Evolutionary conservation across 2,113 vertebrate species (phyloP).

Genomic region (Paramisgurnus dabryanus): DNA sequence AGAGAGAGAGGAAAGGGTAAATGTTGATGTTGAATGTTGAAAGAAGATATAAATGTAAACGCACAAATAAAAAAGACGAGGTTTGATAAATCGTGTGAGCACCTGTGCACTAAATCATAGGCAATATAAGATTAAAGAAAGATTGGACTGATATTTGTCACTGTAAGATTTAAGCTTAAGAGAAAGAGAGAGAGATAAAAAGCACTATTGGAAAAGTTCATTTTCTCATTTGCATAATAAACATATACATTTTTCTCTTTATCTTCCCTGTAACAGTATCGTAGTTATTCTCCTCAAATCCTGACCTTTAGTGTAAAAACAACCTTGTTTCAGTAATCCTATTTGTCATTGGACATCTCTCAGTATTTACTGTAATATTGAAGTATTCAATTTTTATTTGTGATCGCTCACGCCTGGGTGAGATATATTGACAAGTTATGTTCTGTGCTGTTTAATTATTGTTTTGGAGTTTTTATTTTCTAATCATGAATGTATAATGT

Average conservation of each 20-base stretch:
- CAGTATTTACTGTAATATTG: constrained; percentile 63
- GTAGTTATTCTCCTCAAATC: constrained; percentile 65
- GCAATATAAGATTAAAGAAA: constrained; percentile 34
- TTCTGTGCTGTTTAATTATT: constrained; percentile 71
- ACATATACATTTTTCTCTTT: constrained; percentile 61
- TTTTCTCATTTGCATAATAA: constrained; percentile 59
- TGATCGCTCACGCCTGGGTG: constrained; percentile 65
- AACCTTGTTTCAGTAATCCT: constrained; percentile 46
- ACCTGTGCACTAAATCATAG: constrained; percentile 28
- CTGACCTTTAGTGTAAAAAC: constrained; percentile 60
- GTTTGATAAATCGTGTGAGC: constrained; percentile 20
- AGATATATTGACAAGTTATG: constrained; percentile 68
- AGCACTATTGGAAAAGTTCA: constrained; percentile 48
- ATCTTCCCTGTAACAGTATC: constrained; percentile 64
- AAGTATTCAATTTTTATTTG: constrained; percentile 62
- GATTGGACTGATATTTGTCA: constrained; percentile 1
- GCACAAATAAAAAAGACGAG: not conserved
- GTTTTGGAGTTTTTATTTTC: constrained; percentile 76
- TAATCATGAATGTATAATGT: constrained; percentile 81
- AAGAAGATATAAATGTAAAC: not conserved
- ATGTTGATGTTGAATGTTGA: not conserved
- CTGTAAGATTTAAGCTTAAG: constrained; percentile 5
- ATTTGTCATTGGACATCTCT: constrained; percentile 67
- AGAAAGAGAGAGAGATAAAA: constrained; percentile 58
- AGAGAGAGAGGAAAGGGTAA: not conserved